These are phyloP conservation scores for Episyrphus balteatus DNA, from an alignment of 1,140 invertebrate species.

Conservation along the genomic window DNA sequence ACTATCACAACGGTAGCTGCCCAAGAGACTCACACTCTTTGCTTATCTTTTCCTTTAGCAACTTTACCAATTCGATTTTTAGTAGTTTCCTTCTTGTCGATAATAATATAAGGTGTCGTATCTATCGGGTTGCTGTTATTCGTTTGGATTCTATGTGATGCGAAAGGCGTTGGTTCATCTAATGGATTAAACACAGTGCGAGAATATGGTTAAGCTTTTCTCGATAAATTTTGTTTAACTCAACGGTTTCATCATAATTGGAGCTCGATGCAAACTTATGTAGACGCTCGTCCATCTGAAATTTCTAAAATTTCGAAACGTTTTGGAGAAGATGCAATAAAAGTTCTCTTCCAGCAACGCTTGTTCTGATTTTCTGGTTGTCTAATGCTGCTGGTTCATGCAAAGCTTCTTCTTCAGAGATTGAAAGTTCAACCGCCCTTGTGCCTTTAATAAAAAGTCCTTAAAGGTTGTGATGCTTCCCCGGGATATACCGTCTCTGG, in stretches of 20 bases:
- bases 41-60: conserved; percentile 5
- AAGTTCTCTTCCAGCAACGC: conserved; percentile 3
- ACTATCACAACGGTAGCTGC: conserved; percentile 28
- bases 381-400: too few relatives aligned
- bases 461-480: conserved; percentile 3
- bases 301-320: not conserved
- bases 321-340: not conserved
- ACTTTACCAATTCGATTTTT: too few relatives aligned
- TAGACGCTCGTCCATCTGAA: not conserved
- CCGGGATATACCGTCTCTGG: conserved; percentile 5
- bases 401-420: too few relatives aligned
- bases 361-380: too few relatives aligned
- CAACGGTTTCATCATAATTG: too few relatives aligned
- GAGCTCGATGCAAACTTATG: not conserved
- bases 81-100: not conserved
- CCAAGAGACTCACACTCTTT: conserved; percentile 25
- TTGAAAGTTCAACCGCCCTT: not conserved
- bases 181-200: too few relatives aligned
- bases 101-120: conserved; percentile 19
- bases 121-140: conserved; percentile 10
- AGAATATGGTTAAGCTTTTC: too few relatives aligned
- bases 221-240: not conserved
- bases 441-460: conserved; percentile 1
- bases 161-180: too few relatives aligned
- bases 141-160: not conserved